These are phyloP conservation scores for Chrysolina oricalcia DNA, from an alignment of 2,888 invertebrate species.

Conservation along the genomic window DNA sequence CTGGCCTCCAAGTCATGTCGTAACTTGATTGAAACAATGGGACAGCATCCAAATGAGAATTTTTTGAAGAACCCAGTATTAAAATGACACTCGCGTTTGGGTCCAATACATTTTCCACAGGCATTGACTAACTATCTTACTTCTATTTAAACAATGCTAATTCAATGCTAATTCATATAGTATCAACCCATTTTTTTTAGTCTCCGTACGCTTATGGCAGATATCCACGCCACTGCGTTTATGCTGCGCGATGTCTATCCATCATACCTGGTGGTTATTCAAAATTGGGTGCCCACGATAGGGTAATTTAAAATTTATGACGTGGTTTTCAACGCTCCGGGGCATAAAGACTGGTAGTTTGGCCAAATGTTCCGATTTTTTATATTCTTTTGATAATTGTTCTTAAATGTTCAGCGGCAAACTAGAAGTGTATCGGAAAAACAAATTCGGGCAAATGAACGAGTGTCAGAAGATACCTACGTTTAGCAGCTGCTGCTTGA, in stretches of 20 bases:
- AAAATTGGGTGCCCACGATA: conserved; percentile 36
- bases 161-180: no score
- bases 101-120: no score
- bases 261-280: conserved; percentile 41
- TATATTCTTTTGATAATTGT: conserved; percentile 30
- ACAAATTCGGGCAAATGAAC: not conserved
- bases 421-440: not conserved
- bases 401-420: conserved; percentile 27
- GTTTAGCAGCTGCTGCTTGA: not conserved
- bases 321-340: conserved; percentile 36
- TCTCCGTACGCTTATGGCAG: not conserved
- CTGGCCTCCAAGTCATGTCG: no score
- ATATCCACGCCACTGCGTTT: not conserved
- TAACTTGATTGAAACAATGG: no score
- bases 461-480: not conserved
- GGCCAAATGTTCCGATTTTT: conserved; percentile 33
- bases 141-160: no score
- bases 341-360: conserved; percentile 48
- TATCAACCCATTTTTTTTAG: not conserved
- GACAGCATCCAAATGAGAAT: no score
- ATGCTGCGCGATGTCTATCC: conserved; percentile 33
- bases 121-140: no score
- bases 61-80: no score
- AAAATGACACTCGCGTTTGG: no score
- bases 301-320: conserved; percentile 41